phyloP scores from a whole-genome alignment of 2,113 vertebrate species.

The Callopanchax toddi region DNA sequence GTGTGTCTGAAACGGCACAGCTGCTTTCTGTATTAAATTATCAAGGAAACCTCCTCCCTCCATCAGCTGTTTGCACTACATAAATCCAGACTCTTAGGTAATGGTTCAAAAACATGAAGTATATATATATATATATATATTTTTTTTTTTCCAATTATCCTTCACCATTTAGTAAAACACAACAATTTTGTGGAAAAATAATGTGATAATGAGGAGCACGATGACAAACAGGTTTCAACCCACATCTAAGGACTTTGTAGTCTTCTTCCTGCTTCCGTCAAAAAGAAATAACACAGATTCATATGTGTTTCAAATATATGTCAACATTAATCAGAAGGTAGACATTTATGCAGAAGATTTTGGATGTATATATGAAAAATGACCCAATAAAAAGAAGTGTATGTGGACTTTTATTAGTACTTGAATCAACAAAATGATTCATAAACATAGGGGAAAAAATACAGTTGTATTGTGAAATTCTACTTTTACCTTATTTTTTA shows the following conservation, averaged over 20 bases:
- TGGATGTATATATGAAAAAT: too few species aligned
- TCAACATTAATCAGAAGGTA: not conserved
- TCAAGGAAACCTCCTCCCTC: constrained; percentile 43
- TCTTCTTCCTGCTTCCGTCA: not conserved
- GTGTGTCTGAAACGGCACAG: constrained; percentile 39
- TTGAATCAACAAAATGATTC: too few species aligned
- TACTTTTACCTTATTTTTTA: too few species aligned
- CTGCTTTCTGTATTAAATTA: constrained; percentile 55
- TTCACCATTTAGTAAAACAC: constrained; percentile 7
- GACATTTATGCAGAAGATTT: not conserved
- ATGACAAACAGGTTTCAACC: not conserved
- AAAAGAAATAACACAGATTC: not conserved
- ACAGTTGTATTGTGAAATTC: too few species aligned
- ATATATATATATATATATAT: too few species aligned
- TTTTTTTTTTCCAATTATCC: constrained; percentile 22
- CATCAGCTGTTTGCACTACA: constrained; percentile 51
- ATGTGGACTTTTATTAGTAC: too few species aligned
- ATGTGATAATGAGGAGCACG: not conserved
- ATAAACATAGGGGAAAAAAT: too few species aligned
- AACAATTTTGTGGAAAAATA: not conserved
- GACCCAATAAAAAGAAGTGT: too few species aligned
- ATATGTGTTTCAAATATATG: not conserved
- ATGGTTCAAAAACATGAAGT: constrained; percentile 19
- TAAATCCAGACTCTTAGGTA: constrained; percentile 39
- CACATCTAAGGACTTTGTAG: not conserved